Percentiles rank a stretch among this genome's conserved stretches.
These are phyloP conservation scores for Sternarchorhynchus goeldii DNA, from an alignment of 2,797 vertebrate genomes.

Conservation along the genomic window DNA sequence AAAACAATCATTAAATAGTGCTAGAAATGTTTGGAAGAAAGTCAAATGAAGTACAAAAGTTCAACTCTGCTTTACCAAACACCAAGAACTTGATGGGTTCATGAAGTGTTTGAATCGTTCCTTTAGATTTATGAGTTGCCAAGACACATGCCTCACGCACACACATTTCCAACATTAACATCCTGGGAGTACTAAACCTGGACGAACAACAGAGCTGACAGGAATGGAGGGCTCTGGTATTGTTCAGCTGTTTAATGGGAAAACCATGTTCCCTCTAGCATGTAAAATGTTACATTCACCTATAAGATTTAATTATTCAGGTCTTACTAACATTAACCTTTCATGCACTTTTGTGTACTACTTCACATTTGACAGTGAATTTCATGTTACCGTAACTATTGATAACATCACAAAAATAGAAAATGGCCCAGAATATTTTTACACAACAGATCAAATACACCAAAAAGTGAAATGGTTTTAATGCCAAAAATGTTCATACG, in stretches of 20 bases:
- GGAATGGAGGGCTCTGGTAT: constrained; percentile 43
- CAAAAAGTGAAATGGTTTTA: not conserved
- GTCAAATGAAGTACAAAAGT: constrained; percentile 28
- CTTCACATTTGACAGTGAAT: not conserved
- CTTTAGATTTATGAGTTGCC: constrained; percentile 55
- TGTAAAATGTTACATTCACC: constrained; percentile 45
- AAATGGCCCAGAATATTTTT: not conserved
- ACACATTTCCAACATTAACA: constrained; percentile 56
- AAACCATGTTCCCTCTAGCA: constrained; percentile 43
- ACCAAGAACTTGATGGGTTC: constrained; percentile 43
- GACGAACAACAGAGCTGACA: constrained; percentile 49
- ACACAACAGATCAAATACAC: not conserved
- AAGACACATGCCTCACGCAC: constrained; percentile 45
- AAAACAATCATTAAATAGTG: constrained; percentile 17
- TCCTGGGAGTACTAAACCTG: constrained; percentile 57
- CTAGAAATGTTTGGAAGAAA: constrained; percentile 16
- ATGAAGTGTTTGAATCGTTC: constrained; percentile 55
- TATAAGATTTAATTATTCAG: constrained; percentile 48
- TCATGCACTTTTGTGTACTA: not conserved
- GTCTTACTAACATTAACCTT: constrained; percentile 30
- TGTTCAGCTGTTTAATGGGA: constrained; percentile 50
- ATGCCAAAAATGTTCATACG: not conserved
- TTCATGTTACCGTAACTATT: not conserved
- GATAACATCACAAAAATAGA: not conserved
- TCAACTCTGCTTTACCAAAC: constrained; percentile 1